Percentiles rank a stretch among this genome's conserved stretches.
Conservation (phyloP, 64 coral and sea anemone genomes). For the Orbicella faveolata region DNA sequence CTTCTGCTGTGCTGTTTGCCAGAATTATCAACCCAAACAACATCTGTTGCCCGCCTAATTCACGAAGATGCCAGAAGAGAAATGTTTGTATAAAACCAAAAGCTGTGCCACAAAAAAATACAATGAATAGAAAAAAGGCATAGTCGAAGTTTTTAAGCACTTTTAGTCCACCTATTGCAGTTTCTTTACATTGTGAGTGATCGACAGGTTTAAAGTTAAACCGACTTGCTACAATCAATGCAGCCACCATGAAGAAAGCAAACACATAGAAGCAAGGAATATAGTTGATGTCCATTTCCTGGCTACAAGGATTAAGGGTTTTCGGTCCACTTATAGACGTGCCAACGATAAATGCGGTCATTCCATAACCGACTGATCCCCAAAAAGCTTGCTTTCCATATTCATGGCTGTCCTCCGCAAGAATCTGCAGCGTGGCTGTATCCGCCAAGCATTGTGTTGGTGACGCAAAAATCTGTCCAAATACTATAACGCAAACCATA, state of each 20-base stretch:
- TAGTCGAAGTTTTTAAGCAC: constrained; percentile 85
- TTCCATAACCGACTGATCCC: constrained; percentile 94
- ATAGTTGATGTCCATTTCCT: constrained; percentile 88
- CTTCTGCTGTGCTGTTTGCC: constrained; percentile 86
- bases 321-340: constrained; percentile 81
- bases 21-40: constrained; percentile 89
- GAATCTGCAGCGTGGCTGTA: constrained; percentile 89
- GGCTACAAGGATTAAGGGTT: constrained; percentile 81
- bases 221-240: constrained; percentile 75
- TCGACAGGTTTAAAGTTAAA: constrained; percentile 71
- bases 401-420: constrained; percentile 89
- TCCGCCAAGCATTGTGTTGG: constrained; percentile 93
- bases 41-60: constrained; percentile 85
- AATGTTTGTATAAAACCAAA: constrained; percentile 98
- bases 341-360: constrained; percentile 88
- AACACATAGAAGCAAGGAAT: constrained; percentile 97
- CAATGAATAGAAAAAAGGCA: constrained; percentile 89
- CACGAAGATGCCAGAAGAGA: constrained; percentile 95
- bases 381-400: constrained; percentile 97
- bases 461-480: constrained; percentile 88
- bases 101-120: constrained; percentile 97
- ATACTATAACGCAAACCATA: constrained; percentile 72
- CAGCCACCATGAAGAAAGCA: constrained; percentile 70
- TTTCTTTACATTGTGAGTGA: constrained; percentile 62
- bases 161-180: constrained; percentile 65